A percentile compares a stretch with the other conserved stretches of the same genome.
Conservation (phyloP, 2,888 invertebrate genomes). For the Eurytoma adleriae region DNA sequence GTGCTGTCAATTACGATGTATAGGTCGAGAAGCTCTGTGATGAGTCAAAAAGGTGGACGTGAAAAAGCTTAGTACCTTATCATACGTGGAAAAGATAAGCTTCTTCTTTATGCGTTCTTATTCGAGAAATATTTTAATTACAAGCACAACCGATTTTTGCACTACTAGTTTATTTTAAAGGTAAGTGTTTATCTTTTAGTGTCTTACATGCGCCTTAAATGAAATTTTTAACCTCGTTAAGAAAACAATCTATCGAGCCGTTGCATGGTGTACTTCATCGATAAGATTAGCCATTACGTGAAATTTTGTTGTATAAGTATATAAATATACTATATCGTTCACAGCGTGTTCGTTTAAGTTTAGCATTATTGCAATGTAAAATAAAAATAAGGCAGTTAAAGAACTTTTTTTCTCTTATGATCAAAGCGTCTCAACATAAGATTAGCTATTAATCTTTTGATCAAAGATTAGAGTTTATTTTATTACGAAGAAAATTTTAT, state of each 20-base stretch:
- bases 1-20: conserved; percentile 40
- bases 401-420: conserved; percentile 18
- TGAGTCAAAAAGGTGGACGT: conserved; percentile 14
- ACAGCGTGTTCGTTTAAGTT: conserved; percentile 60
- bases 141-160: conserved; percentile 53
- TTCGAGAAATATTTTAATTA: conserved; percentile 46
- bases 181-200: conserved; percentile 48
- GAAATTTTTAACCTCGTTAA: conserved; percentile 33
- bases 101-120: conserved; percentile 41
- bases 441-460: conserved; percentile 64
- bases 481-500: conserved; percentile 67
- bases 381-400: conserved; percentile 52
- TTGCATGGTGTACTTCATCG: conserved; percentile 57
- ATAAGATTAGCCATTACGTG: conserved; percentile 56
- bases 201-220: conserved; percentile 33
- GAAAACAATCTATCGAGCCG: conserved; percentile 56
- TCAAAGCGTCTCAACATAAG: conserved; percentile 21
- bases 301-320: conserved; percentile 51
- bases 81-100: conserved; percentile 1
- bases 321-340: conserved; percentile 31
- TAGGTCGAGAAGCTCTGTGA: conserved; percentile 30
- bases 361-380: conserved; percentile 58
- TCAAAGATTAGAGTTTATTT: conserved; percentile 73
- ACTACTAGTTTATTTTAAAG: conserved; percentile 41
- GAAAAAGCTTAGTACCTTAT: conserved; percentile 7